Evolutionary conservation across 2,113 vertebrate genomes (phyloP).

Genomic region (Conger conger): DNA sequence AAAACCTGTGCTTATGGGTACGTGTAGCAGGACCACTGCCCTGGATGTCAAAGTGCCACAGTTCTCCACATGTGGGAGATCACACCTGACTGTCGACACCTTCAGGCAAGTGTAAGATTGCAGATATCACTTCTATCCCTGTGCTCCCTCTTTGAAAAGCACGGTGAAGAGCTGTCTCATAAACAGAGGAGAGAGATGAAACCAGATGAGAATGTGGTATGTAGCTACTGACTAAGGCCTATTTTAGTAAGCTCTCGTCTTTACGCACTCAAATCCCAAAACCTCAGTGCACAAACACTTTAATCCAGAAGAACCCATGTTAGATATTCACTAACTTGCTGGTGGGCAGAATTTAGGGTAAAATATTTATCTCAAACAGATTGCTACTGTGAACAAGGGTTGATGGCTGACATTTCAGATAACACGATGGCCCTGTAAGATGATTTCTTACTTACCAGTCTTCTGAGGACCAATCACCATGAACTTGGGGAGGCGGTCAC

Average conservation of each 20-base stretch:
- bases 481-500: slow-evolving; percentile 92
- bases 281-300: background rate
- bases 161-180: background rate
- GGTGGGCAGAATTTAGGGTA: background rate
- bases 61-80: background rate
- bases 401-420: background rate
- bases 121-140: slow-evolving; percentile 25
- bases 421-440: background rate
- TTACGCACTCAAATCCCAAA: background rate
- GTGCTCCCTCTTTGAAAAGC: background rate
- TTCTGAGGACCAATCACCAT: slow-evolving; percentile 95
- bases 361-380: background rate
- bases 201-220: background rate
- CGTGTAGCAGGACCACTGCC: background rate
- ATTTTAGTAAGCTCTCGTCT: background rate
- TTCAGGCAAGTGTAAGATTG: slow-evolving; percentile 9
- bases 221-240: background rate
- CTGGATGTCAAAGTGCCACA: background rate
- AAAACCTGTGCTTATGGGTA: background rate
- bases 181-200: background rate
- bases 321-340: background rate
- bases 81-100: background rate
- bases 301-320: background rate
- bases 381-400: background rate
- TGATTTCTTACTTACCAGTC: slow-evolving; percentile 75